Percentiles rank a stretch among this genome's conserved stretches.
Evolutionary conservation across 2,888 invertebrate species (phyloP).

Genomic region (Mimachlamys varia): DNA sequence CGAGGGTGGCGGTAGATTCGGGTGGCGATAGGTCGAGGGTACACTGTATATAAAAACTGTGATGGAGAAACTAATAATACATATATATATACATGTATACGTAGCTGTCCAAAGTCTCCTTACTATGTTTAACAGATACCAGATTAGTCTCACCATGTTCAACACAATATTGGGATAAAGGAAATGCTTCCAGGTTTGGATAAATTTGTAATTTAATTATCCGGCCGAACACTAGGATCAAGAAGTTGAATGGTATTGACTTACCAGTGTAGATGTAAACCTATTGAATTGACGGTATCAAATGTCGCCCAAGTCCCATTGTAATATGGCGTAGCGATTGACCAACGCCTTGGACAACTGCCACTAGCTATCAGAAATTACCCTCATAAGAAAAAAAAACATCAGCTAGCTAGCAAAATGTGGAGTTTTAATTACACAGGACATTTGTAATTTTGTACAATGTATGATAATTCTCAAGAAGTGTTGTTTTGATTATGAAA

Average conservation of each 20-base stretch:
- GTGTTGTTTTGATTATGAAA: too few species aligned
- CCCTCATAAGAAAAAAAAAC: background rate
- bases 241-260: background rate
- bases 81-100: too few species aligned
- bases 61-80: too few species aligned
- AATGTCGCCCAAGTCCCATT: background rate
- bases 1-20: too few species aligned
- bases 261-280: background rate
- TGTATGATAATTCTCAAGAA: background rate
- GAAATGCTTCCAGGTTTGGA: background rate
- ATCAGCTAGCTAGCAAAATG: background rate
- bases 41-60: too few species aligned
- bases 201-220: too few species aligned
- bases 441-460: background rate
- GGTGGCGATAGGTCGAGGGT: too few species aligned
- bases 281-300: background rate
- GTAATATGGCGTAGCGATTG: background rate
- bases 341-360: background rate
- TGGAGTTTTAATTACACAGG: background rate
- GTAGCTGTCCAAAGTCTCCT: too few species aligned
- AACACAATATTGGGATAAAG: background rate
- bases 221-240: background rate
- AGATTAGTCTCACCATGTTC: background rate
- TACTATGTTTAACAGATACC: too few species aligned
- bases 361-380: slow-evolving; percentile 13